phyloP scores from a whole-genome alignment of 2,797 vertebrate genomes.

The Centroberyx gerrardi region DNA sequence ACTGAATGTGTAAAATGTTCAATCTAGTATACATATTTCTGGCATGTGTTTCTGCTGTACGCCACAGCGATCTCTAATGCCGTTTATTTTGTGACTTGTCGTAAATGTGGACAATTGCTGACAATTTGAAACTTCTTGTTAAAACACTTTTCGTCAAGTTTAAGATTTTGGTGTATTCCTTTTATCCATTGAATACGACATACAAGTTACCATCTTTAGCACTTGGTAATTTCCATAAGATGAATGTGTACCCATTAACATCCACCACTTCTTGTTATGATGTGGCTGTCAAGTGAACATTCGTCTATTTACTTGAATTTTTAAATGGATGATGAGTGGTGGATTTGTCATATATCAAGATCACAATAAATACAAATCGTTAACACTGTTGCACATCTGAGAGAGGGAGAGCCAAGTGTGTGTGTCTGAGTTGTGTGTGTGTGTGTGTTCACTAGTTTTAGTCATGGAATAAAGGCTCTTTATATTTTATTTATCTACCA shows the following conservation, averaged over 20 bases:
- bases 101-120: slow-evolving; percentile 39
- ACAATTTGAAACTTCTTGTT: slow-evolving; percentile 23
- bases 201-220: slow-evolving; percentile 45
- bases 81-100: slow-evolving; percentile 39
- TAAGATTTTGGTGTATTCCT: slow-evolving; percentile 49
- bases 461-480: too few relatives aligned
- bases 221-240: slow-evolving; percentile 37
- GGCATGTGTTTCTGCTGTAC: slow-evolving; percentile 61
- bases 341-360: slow-evolving; percentile 63
- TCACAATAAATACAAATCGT: slow-evolving; percentile 68
- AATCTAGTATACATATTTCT: slow-evolving; percentile 46
- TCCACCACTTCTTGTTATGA: slow-evolving; percentile 38
- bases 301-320: slow-evolving; percentile 81
- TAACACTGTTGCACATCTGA: neutral
- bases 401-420: too few relatives aligned
- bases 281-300: slow-evolving; percentile 65
- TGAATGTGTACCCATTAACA: slow-evolving; percentile 53
- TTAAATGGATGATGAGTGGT: slow-evolving; percentile 58
- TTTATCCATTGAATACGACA: slow-evolving; percentile 54
- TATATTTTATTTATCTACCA: too few relatives aligned
- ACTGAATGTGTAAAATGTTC: slow-evolving; percentile 64
- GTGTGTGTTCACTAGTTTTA: too few relatives aligned
- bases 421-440: too few relatives aligned
- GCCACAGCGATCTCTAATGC: slow-evolving; percentile 43
- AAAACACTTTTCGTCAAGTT: slow-evolving; percentile 12